These are phyloP conservation scores for Tamias sibiricus DNA, from an alignment of 2,113 vertebrate species.

Conservation along the genomic window DNA sequence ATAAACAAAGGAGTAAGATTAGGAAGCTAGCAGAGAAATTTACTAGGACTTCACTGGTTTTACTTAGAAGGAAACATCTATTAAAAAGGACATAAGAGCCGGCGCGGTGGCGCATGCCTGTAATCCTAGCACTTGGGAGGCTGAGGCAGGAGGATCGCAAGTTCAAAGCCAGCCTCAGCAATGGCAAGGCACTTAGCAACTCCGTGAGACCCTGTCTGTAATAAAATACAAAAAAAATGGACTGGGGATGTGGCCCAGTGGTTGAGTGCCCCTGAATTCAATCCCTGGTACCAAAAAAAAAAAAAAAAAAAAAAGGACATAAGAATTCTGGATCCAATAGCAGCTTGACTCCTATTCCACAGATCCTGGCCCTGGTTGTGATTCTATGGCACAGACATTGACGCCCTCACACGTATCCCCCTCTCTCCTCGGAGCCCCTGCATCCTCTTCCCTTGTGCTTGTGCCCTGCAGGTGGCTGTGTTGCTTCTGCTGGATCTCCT, in stretches of 20 bases:
- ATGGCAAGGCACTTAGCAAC: no score
- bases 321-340: not conserved
- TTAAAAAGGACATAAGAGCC: not conserved
- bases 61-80: slow-evolving; percentile 40
- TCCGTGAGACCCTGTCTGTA: no score
- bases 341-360: not conserved
- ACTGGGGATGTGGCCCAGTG: no score
- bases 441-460: rapidly evolving
- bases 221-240: no score
- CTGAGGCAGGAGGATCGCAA: no score
- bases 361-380: not conserved
- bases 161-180: no score
- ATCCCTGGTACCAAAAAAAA: no score
- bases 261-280: no score
- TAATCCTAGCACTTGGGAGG: no score
- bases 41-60: not conserved
- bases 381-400: rapidly evolving
- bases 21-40: not conserved
- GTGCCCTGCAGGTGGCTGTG: not conserved
- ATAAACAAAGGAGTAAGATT: not conserved
- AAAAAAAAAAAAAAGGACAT: no score
- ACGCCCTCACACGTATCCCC: rapidly evolving
- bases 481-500: not conserved
- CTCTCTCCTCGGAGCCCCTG: rapidly evolving
- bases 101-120: no score